Evolutionary conservation across 2,797 vertebrate species (phyloP).

Genomic region (Gambelia wislizenii): DNA sequence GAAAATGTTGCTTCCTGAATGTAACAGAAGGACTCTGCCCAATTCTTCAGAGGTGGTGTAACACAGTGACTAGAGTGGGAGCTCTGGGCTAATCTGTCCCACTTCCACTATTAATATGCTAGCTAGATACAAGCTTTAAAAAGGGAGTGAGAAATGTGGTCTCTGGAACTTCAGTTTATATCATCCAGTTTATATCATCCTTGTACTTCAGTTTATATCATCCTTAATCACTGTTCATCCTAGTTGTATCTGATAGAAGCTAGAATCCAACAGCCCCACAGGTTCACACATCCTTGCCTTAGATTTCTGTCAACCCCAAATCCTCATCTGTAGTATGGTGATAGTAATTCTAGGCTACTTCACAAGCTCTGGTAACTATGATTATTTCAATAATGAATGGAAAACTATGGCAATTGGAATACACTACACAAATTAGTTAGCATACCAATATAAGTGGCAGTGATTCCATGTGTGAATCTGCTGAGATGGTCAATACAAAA

Average conservation of each 20-base stretch:
- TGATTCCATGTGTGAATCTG: neutral
- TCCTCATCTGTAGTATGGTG: neutral
- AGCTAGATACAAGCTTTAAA: neutral
- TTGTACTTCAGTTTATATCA: neutral
- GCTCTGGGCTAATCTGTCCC: no score
- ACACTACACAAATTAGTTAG: neutral
- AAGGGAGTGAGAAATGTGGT: neutral
- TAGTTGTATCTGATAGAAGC: no score
- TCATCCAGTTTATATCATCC: no score
- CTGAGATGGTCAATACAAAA: neutral
- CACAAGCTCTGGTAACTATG: neutral
- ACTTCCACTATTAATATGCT: neutral
- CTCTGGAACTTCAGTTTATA: no score
- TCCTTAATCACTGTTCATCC: no score
- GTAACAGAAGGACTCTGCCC: neutral
- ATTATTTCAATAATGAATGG: neutral
- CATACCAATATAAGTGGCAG: neutral
- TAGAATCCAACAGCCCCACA: neutral
- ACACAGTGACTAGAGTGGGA: neutral
- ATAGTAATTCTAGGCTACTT: neutral
- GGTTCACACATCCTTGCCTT: neutral
- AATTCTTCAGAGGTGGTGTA: neutral
- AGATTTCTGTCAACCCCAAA: neutral
- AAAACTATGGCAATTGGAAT: neutral
- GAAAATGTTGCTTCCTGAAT: neutral